phyloP scores from a whole-genome alignment of 2,797 vertebrate genomes.

The Oreochromis grahami region DNA sequence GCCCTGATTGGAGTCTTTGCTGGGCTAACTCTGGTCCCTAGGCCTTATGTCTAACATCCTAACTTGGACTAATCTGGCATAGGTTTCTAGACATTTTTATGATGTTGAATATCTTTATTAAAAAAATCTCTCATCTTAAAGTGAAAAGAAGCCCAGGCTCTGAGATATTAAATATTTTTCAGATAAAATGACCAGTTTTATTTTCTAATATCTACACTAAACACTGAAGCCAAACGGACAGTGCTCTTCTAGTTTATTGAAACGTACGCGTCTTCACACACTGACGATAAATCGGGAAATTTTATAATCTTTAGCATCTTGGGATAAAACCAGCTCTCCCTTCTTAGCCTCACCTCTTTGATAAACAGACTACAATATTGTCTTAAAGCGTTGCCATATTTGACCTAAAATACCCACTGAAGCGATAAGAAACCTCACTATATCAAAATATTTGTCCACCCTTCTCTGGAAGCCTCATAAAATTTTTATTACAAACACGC shows the following conservation, averaged over 20 bases:
- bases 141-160: background rate
- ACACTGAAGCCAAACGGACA: background rate
- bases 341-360: background rate
- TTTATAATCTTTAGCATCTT: background rate
- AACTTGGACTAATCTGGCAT: background rate
- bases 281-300: background rate
- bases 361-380: background rate
- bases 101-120: background rate
- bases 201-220: background rate
- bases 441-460: background rate
- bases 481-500: conserved; percentile 7
- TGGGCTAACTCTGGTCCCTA: background rate
- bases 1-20: background rate
- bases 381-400: background rate
- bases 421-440: background rate
- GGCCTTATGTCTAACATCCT: background rate
- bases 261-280: accelerated
- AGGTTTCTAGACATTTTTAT: background rate
- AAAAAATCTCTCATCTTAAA: background rate
- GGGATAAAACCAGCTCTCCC: background rate
- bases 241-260: background rate
- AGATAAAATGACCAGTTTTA: background rate
- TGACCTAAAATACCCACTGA: background rate
- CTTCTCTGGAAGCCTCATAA: background rate
- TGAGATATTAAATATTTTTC: background rate